Percentiles rank a stretch among this genome's conserved stretches.
phyloP scores from a whole-genome alignment of 2,797 vertebrate species.

The Pristis pectinata region DNA sequence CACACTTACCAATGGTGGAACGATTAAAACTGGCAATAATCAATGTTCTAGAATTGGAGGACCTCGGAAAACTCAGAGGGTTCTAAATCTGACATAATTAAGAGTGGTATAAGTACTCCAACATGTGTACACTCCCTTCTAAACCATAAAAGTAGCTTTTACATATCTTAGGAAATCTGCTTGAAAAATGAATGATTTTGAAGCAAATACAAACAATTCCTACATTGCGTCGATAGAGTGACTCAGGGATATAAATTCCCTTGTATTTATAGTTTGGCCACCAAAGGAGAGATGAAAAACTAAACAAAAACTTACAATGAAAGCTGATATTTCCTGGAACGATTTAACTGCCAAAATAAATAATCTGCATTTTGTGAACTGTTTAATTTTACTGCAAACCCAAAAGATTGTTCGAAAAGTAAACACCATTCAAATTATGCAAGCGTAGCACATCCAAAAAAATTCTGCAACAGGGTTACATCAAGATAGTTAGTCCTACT shows the following conservation, averaged over 20 bases:
- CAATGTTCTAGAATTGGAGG: too few relatives aligned
- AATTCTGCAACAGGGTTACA: background rate
- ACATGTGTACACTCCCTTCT: background rate
- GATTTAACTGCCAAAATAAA: constrained; percentile 10
- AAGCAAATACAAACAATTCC: background rate
- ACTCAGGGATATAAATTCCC: background rate
- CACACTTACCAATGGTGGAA: too few relatives aligned
- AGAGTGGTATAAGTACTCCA: too few relatives aligned
- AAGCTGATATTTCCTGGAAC: background rate
- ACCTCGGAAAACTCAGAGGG: too few relatives aligned
- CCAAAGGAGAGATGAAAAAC: background rate
- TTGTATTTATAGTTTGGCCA: background rate
- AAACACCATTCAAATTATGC: background rate
- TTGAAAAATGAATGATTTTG: background rate
- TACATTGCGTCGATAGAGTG: background rate
- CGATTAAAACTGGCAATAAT: too few relatives aligned
- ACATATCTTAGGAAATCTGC: background rate
- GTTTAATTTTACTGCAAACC: background rate
- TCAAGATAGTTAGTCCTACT: background rate
- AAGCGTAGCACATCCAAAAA: background rate
- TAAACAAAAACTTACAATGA: constrained; percentile 20
- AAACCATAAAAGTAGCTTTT: background rate
- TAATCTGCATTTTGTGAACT: background rate
- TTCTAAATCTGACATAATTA: too few relatives aligned
- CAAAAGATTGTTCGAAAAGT: background rate